Evolutionary conservation across 1,140 invertebrate species (phyloP), one percentile per base, ranked within the genome.

Genomic region (Nasonia vitripennis): DNA sequence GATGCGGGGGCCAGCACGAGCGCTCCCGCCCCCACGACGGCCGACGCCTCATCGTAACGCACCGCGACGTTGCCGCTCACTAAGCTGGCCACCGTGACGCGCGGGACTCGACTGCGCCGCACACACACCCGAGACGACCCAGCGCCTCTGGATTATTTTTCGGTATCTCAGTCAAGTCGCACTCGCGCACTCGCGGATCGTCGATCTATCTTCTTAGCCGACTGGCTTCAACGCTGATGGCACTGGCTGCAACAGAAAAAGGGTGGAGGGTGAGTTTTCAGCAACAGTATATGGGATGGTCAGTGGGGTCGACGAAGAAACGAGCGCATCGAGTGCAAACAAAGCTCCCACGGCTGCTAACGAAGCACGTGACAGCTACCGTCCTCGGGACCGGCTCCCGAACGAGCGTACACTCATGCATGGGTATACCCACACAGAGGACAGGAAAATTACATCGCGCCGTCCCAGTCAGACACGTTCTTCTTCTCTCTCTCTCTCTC

Each of bases 41-140:
- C 90, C 89, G 91, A 91, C 89, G 90, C 89, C 90, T 93, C 93
- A 93, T 93, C 90, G 90, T 93, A 93, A 88, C 92, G 92, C 89
- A 91, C 90, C 85, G 91, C 89, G 88, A 92, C 89, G 91, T 90
- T 92, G 87, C 89, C 91, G 90, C 91, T 93, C 89, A 92, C 90
- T 91, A 92, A 89, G 89, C 92, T 93, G 89, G 92, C 90, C 92
- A 93, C 92, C 90, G 91, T 92, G 55, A 91, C 89, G 86, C 95
- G 95, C n/a, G 55, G 45, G 62, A 83, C 75, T 70, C 48, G 20
- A 48, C 48, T 51, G 7, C 77, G 67, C 68, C 20, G 55, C 55
- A 62, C 55, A 7, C 17, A 62, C 55, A 20, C 55, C 17, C 55
- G 55, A 62, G 55, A 62, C 55, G 55, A 62, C 55, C 55, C 55